Conservation (phyloP, 2,888 invertebrate species). For the Hartigia nigra region DNA sequence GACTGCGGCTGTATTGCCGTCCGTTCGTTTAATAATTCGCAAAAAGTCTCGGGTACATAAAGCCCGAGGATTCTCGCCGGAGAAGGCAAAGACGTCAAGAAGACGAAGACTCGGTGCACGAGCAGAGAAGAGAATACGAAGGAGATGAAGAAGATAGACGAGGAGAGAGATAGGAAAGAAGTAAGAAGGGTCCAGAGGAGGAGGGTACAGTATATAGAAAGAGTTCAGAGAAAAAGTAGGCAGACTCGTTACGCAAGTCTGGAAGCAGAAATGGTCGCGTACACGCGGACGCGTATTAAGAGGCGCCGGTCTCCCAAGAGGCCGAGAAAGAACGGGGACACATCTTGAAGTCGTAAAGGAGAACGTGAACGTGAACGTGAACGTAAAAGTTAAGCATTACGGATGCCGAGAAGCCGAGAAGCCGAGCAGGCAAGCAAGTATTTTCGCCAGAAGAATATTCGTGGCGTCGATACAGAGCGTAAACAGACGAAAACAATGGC, state of each 20-base stretch:
- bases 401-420: neutral
- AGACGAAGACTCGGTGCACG: neutral
- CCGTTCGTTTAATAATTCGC: neutral
- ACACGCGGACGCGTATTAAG: neutral
- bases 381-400: neutral
- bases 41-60: neutral
- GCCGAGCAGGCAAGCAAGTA: no score
- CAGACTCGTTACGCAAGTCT: neutral
- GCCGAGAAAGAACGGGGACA: conserved; percentile 32
- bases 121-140: neutral
- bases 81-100: neutral
- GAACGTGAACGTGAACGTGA: conserved; percentile 19
- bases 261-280: neutral
- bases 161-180: neutral
- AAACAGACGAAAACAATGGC: neutral
- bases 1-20: no score
- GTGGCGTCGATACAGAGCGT: neutral
- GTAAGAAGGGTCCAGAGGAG: no score
- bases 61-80: neutral
- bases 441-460: neutral
- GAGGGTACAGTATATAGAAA: neutral
- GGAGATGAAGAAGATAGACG: neutral
- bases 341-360: conserved; percentile 34
- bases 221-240: neutral
- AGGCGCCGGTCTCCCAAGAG: conserved; percentile 19